Base-by-base conservation (phyloP, 2,797 vertebrate species). In the Microctenopoma lineatum region DNA sequence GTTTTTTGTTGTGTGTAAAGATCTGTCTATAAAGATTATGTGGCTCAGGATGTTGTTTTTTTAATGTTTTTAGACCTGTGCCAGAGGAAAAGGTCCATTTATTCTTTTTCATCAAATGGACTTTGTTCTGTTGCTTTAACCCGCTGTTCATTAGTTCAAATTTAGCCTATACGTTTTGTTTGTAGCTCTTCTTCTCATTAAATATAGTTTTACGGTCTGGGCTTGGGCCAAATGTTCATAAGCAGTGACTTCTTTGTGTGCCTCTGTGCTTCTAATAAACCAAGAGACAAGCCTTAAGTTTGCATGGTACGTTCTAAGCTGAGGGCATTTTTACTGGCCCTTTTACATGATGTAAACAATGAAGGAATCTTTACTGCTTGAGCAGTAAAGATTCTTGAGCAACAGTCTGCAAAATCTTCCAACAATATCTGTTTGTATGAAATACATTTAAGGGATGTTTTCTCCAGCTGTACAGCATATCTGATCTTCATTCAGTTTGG, bases 261-360 rank as follows among this genome's bases (percentile, higher is more conserved):
- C 7, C n/a, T 34, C 56, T 4, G 2, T 58, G 29, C 39, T 59
- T 16, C 39, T 12, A 66, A 66, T 66, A 73, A 73, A 73, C 41
- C 48, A 18, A 34, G 12, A 32, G 42, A 25, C 29, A 14, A n/a
- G 41, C 27, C 0, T 57, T 45, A 39, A 38, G 1, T 56, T 56
- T 21, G 11, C 2, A 36, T 21, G n/a, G n/a, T 2, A 27, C 42
- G 27, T n/a, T 60, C 4, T 44, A 51, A 60, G 29, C 56, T 14
- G 18, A 46, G 39, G 50, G 6, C 39, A 5, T 29, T 41, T 41
- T 63, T 39, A 45, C 26, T 48, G 63, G 45, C 2, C 18, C 1
- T 42, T 60, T 56, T 36, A 57, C 21, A 13, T 11, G 18, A 44
- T 39, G 36, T 7, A 7, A 47, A 51, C 44, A 25, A 38, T 38